These are phyloP conservation scores for Synanthedon vespiformis DNA, from an alignment of 2,888 invertebrate genomes.

Conservation along the genomic window DNA sequence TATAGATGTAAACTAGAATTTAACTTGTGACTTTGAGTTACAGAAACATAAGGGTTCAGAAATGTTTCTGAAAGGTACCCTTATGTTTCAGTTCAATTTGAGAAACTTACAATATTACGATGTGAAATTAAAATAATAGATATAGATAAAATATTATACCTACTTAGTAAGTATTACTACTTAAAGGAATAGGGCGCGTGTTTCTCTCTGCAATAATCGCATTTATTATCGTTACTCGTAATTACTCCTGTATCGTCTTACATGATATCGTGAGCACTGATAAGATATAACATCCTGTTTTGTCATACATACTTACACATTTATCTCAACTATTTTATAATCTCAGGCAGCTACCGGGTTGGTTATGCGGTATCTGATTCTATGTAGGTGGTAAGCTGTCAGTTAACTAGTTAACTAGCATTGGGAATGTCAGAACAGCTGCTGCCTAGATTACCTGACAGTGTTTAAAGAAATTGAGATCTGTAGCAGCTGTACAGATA, in stretches of 20 bases:
- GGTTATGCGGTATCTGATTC: constrained; percentile 4
- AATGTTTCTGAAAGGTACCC: too few relatives aligned
- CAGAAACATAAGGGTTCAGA: too few relatives aligned
- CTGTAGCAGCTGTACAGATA: too few relatives aligned
- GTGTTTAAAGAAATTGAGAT: not conserved
- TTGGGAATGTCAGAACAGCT: not conserved
- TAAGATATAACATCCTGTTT: constrained; percentile 9
- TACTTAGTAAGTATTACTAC: too few relatives aligned
- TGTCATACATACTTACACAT: constrained; percentile 3
- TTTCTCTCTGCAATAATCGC: too few relatives aligned
- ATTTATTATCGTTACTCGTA: constrained; percentile 2
- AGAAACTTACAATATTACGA: too few relatives aligned
- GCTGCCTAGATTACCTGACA: not conserved
- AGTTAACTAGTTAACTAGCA: constrained; percentile 1
- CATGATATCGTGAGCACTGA: constrained; percentile 6
- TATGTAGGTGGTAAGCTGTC: constrained; percentile 7
- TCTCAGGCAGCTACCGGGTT: constrained; percentile 4
- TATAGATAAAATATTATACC: too few relatives aligned
- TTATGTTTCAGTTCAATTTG: too few relatives aligned
- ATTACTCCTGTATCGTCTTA: constrained; percentile 2
- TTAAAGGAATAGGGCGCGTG: too few relatives aligned
- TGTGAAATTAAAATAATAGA: too few relatives aligned
- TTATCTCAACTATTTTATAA: constrained; percentile 5
- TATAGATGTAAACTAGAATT: too few relatives aligned
- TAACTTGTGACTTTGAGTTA: too few relatives aligned